Base-by-base conservation (phyloP, 1,140 invertebrate genomes). In the Lepidurus arcticus region DNA sequence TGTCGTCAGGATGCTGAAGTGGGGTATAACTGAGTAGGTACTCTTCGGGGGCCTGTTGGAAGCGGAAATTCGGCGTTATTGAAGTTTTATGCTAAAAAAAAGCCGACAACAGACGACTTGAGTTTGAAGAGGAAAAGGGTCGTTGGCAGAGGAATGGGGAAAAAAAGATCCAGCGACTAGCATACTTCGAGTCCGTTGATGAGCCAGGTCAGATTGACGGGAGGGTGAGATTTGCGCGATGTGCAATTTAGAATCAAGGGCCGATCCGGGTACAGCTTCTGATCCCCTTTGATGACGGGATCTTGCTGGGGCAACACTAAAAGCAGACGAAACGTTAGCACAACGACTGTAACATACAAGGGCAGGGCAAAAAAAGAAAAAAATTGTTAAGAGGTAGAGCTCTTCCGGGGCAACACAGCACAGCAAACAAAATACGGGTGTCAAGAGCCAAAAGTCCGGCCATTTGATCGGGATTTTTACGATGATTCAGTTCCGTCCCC, bases 171-270 rank as follows among this genome's bases (percentile, higher is more conserved):
- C 53, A 65, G 53, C 16, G 21, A 65, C 16, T 65, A 65, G 53
- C 53, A 65, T 65, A 65, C 53, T 65, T 65, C 53, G 16, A 65
- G 16, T 16, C 53, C 53, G 13, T 65, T 21, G 53, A 65, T 65
- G 21, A 65, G 53, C 53, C 53, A 65, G 21, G 53, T 65, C 53
- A 65, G 53, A 65, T 65, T 65, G 53, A 65, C 53, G 53, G 53
- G 53, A 65, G 53, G 53, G 53, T 65, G 53, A 65, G 53, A 65
- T 65, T 65, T 65, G 53, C 53, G 53, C 53, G 53, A 65, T 65
- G 53, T 65, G 53, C 53, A 65, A 65, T 65, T 65, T 65, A 65
- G 53, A 65, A 21, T 65, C 53, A 65, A 65, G 53, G 53, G 53
- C 21, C 53, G 16, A n/a, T 65, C 53, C 53, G 53, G 53, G 53